Percentiles rank a stretch among this genome's conserved stretches.
Conservation (phyloP, 2,113 vertebrate species). For the Cromileptes altivelis region DNA sequence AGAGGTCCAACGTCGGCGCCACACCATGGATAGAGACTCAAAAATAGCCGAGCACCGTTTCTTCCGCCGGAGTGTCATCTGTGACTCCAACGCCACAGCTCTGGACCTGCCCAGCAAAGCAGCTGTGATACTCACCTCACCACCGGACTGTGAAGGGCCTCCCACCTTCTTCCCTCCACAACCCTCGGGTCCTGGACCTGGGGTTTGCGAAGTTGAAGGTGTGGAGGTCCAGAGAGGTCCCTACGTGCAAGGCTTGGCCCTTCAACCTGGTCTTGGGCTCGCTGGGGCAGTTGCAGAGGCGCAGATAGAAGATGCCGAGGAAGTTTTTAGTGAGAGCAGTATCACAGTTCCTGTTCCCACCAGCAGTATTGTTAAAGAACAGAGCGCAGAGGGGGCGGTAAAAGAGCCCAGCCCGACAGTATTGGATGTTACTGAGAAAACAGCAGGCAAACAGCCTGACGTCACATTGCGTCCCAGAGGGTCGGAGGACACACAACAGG, state of each 20-base stretch:
- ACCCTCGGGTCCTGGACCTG: constrained; percentile 29
- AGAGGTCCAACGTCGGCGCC: constrained; percentile 92
- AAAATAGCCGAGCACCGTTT: constrained; percentile 95
- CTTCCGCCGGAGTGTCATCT: constrained; percentile 97
- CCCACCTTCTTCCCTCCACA: constrained; percentile 37
- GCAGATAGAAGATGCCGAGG: constrained; percentile 22
- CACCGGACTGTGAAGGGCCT: constrained; percentile 80
- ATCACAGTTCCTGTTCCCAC: background rate
- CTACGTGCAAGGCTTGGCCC: constrained; percentile 17
- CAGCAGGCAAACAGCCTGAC: constrained; percentile 56
- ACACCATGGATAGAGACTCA: constrained; percentile 98
- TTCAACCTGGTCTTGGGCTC: constrained; percentile 47
- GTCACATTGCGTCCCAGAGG: constrained; percentile 32
- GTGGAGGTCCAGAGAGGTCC: constrained; percentile 33
- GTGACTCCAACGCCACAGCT: constrained; percentile 96
- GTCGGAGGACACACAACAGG: constrained; percentile 46
- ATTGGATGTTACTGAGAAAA: constrained; percentile 64
- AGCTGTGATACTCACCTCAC: constrained; percentile 84
- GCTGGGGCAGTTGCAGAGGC: constrained; percentile 36
- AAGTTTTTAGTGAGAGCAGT: background rate
- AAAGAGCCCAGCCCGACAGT: constrained; percentile 61
- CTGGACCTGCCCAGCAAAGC: constrained; percentile 94
- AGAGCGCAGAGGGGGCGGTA: constrained; percentile 6
- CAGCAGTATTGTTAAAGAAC: constrained; percentile 17
- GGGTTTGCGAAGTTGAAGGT: constrained; percentile 1